phyloP scores from a whole-genome alignment of 2,113 vertebrate species.

The Choloepus hoffmanni region DNA sequence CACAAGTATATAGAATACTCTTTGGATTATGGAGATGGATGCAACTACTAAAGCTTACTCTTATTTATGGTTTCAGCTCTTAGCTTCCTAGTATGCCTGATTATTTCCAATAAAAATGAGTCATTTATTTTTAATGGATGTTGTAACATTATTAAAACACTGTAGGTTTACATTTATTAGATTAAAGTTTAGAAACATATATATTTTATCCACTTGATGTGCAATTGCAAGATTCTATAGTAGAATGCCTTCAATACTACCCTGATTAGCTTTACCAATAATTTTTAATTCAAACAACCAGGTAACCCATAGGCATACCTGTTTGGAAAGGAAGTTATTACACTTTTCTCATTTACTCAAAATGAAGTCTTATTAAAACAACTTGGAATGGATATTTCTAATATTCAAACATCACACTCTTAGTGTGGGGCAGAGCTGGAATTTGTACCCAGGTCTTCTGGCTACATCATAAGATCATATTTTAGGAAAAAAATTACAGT shows the following conservation, averaged over 20 bases:
- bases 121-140: background rate
- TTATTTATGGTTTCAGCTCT: background rate
- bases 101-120: background rate
- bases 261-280: background rate
- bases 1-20: background rate
- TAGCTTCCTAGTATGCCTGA: background rate
- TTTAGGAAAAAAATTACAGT: background rate
- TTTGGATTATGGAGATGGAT: background rate
- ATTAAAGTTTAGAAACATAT: background rate
- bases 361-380: slow-evolving; percentile 20
- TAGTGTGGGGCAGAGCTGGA: background rate
- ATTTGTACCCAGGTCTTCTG: background rate
- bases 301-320: background rate
- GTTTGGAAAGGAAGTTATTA: background rate
- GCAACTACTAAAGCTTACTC: background rate
- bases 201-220: background rate
- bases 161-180: background rate
- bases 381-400: background rate
- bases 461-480: background rate
- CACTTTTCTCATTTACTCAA: background rate
- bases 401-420: background rate
- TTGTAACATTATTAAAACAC: background rate
- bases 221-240: background rate
- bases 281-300: background rate
- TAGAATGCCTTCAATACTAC: background rate